A percentile compares a stretch with the other conserved stretches of the same genome.
These are phyloP conservation scores for Rutpela maculata DNA, from an alignment of 2,888 invertebrate species.

Conservation along the genomic window DNA sequence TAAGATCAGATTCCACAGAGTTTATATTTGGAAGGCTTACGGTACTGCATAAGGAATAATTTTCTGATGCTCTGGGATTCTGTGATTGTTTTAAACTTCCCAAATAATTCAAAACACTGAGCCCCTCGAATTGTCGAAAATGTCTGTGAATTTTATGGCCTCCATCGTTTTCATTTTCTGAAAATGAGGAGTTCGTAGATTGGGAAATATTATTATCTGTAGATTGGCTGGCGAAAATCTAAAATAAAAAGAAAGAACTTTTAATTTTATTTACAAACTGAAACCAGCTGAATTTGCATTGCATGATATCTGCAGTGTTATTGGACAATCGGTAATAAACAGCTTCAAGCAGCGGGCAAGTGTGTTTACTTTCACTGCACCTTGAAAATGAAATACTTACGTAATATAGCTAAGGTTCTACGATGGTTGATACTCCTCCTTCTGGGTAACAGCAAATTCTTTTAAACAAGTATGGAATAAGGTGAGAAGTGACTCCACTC, in stretches of 20 bases:
- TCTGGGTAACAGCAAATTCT: too few species aligned
- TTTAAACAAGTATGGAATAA: too few species aligned
- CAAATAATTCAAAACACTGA: conserved; percentile 55
- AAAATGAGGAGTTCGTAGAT: conserved; percentile 55
- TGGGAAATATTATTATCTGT: conserved; percentile 48
- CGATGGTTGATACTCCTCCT: too few species aligned
- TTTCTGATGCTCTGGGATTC: conserved; percentile 17
- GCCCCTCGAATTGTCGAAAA: conserved; percentile 38
- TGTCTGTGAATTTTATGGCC: conserved; percentile 27
- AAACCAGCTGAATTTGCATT: neutral
- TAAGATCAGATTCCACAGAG: conserved; percentile 47
- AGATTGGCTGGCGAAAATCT: conserved; percentile 52
- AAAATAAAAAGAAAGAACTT: conserved; percentile 33
- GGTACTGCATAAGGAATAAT: conserved; percentile 50
- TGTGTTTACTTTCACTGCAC: too few species aligned
- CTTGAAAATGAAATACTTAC: too few species aligned
- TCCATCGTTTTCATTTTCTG: conserved; percentile 52
- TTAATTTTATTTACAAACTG: neutral
- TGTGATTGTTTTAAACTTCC: conserved; percentile 51
- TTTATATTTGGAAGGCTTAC: conserved; percentile 59
- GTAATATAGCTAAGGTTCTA: too few species aligned
- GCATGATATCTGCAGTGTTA: too few species aligned
- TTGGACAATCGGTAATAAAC: too few species aligned
- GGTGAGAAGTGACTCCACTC: too few species aligned
- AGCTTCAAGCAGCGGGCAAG: too few species aligned